Percentiles rank a stretch among this genome's conserved stretches.
Conservation (phyloP, 1,140 invertebrate genomes). For the Riptortus pedestris region DNA sequence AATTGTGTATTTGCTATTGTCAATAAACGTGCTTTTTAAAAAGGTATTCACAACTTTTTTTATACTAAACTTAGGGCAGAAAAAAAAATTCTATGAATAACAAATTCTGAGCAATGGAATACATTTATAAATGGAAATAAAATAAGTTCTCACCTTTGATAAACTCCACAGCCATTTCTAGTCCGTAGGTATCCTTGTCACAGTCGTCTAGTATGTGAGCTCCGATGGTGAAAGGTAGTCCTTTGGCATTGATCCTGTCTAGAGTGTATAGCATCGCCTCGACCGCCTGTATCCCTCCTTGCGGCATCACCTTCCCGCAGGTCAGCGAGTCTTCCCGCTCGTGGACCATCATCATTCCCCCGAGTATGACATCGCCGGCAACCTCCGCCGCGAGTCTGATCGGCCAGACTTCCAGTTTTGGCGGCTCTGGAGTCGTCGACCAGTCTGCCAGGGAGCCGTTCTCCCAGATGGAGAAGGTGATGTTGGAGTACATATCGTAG, state of each 20-base stretch:
- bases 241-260: slow-evolving; percentile 62
- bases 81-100: neutral
- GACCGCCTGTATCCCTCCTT: slow-evolving; percentile 80
- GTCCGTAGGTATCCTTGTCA: slow-evolving; percentile 88
- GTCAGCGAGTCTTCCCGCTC: slow-evolving; percentile 71
- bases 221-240: slow-evolving; percentile 68
- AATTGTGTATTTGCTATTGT: no score
- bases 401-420: slow-evolving; percentile 50
- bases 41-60: no score
- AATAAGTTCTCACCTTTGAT: slow-evolving; percentile 22
- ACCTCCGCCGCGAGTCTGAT: slow-evolving; percentile 75
- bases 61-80: no score
- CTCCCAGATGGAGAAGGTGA: no score
- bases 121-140: neutral
- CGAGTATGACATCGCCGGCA: slow-evolving; percentile 71
- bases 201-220: slow-evolving; percentile 88
- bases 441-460: no score
- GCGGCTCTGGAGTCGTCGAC: neutral
- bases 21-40: no score
- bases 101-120: neutral
- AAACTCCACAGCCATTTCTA: slow-evolving; percentile 92
- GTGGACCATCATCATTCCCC: slow-evolving; percentile 92
- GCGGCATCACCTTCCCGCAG: slow-evolving; percentile 88
- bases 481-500: neutral
- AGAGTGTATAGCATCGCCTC: slow-evolving; percentile 88